These are phyloP conservation scores for Meleagris gallopavo DNA, from an alignment of 2,113 vertebrate genomes.

Conservation along the genomic window DNA sequence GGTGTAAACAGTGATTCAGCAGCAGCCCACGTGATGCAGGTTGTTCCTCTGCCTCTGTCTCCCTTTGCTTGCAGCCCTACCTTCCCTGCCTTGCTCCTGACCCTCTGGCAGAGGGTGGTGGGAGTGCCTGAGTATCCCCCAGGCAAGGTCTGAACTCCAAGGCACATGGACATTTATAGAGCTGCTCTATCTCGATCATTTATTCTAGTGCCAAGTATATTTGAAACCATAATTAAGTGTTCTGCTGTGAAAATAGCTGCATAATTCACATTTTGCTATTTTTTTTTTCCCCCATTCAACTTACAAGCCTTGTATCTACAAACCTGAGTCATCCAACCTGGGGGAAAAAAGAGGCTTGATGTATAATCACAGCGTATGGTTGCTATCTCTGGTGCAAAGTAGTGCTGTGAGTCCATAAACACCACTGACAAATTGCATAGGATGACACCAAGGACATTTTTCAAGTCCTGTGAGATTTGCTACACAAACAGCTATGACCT, in stretches of 20 bases:
- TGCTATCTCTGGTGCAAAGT: neutral
- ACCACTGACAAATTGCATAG: constrained; percentile 30
- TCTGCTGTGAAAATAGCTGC: neutral
- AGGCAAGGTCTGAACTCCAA: neutral
- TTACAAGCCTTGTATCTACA: neutral
- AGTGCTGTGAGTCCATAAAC: neutral
- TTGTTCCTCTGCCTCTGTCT: neutral
- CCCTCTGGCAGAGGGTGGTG: neutral
- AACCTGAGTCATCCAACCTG: neutral
- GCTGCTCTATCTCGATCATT: neutral
- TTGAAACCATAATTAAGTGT: neutral
- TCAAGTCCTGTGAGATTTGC: constrained; percentile 34
- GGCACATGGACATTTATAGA: fast-evolving
- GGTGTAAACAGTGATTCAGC: constrained; percentile 65
- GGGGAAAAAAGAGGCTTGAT: neutral
- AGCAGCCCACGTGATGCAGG: neutral
- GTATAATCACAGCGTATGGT: neutral
- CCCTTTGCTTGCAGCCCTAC: neutral
- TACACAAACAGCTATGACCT: constrained; percentile 29
- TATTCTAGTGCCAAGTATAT: neutral
- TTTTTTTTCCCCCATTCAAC: neutral
- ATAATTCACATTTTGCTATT: neutral
- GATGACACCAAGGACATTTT: constrained; percentile 22
- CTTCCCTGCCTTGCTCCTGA: neutral
- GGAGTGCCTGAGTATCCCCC: neutral